Percentiles rank a stretch among this genome's conserved stretches.
Conservation (phyloP, 2,888 invertebrate species). For the Hedychridium roseum region DNA sequence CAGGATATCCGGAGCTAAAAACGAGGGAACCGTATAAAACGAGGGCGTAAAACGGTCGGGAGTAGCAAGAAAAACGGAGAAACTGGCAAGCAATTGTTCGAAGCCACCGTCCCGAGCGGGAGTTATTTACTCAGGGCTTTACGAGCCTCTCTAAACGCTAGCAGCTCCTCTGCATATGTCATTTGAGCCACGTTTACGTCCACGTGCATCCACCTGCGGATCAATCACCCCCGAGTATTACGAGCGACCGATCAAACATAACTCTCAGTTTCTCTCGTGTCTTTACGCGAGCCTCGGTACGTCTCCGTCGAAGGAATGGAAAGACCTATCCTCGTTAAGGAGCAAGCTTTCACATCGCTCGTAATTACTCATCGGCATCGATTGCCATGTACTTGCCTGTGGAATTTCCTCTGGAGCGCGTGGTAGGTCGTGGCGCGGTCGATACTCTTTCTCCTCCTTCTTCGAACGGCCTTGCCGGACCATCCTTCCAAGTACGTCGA, state of each 20-base stretch:
- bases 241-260: too few relatives aligned
- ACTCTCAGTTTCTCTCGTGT: too few relatives aligned
- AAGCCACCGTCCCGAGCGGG: too few relatives aligned
- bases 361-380: too few relatives aligned
- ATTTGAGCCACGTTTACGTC: conserved; percentile 13
- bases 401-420: conserved; percentile 67
- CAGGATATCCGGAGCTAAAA: conserved; percentile 38
- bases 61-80: background rate
- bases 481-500: conserved; percentile 53
- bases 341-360: too few relatives aligned
- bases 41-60: background rate
- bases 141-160: conserved; percentile 20
- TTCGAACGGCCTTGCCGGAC: conserved; percentile 16
- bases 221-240: too few relatives aligned
- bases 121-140: conserved; percentile 19
- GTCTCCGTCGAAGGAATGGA: too few relatives aligned
- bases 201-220: background rate
- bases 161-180: conserved; percentile 13
- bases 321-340: too few relatives aligned
- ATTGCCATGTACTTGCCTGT: conserved; percentile 65
- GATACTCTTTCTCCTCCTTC: conserved; percentile 65
- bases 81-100: background rate
- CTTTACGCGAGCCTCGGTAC: too few relatives aligned
- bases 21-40: too few relatives aligned
- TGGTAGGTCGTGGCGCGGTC: conserved; percentile 68